Evolutionary conservation across 1,140 invertebrate genomes (phyloP).

Genomic region (Colletes gigas): DNA sequence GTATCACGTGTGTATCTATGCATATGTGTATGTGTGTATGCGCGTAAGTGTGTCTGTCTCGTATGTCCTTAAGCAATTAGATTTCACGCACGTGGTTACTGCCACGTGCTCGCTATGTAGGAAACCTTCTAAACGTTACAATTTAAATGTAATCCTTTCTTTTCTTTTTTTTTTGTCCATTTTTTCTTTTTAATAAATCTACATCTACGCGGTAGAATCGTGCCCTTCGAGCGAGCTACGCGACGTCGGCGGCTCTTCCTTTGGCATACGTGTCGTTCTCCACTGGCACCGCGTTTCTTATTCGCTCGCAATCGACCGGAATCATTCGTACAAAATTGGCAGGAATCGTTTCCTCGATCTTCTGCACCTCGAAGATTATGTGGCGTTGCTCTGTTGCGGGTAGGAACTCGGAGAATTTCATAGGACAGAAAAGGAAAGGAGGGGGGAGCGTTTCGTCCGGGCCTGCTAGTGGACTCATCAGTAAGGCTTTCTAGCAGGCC

Average conservation of each 20-base stretch:
- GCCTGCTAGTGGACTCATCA: too few species aligned
- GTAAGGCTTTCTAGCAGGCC: too few species aligned
- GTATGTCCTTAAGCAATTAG: conserved; percentile 55
- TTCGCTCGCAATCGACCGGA: conserved; percentile 7
- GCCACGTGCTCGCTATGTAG: conserved; percentile 45
- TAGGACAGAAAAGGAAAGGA: too few species aligned
- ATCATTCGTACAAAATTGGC: conserved; percentile 49
- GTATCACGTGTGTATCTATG: conserved; percentile 16
- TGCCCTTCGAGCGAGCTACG: conserved; percentile 20
- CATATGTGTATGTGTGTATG: conserved; percentile 6
- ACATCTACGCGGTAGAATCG: conserved; percentile 52
- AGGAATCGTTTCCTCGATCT: conserved; percentile 28
- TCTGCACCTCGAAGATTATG: not conserved
- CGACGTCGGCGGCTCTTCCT: conserved; percentile 13
- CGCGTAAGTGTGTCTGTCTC: conserved; percentile 15
- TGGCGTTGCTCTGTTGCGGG: too few species aligned
- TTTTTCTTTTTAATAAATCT: conserved; percentile 33
- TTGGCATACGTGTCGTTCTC: conserved; percentile 22
- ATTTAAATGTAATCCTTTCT: conserved; percentile 44
- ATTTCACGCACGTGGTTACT: conserved; percentile 26
- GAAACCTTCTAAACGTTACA: conserved; percentile 60
- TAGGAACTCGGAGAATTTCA: too few species aligned
- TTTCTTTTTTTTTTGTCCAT: not conserved
- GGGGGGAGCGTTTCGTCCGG: too few species aligned
- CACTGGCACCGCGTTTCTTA: conserved; percentile 18